Base-by-base conservation (phyloP, 2,797 vertebrate genomes). In the Pangasius krempfi region DNA sequence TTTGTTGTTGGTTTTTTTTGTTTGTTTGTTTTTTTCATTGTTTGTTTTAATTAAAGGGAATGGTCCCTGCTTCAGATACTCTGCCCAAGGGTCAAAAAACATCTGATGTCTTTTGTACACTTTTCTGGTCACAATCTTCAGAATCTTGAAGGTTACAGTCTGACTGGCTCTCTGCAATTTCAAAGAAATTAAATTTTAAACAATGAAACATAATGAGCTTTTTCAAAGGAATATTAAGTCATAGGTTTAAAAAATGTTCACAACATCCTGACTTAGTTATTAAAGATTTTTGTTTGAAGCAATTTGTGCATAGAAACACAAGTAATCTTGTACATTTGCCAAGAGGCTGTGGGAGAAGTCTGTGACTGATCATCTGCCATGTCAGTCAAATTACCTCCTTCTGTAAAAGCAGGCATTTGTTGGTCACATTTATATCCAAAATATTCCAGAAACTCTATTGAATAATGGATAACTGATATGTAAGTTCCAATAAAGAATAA, bases 401-500 rank as follows among this genome's bases (percentile, higher is more conserved):
- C n/a, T 54, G 47, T 33, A 79, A 79, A 54, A 30, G 50, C n/a
- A 54, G 2, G n/a, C 6, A 78, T n/a, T 47, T 40, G 4, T n/a
- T 76, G 14, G n/a, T 79, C 52, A 54, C 16, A 33, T 37, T 81
- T 81, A 25, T 60, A 37, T 80, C 18, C 5, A 80, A 58, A 80
- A 58, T 40, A 80, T 22, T 37, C 20, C 54, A 25, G 18, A 58
- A 13, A 44, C 10, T n/a, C 22, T 40, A 14, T 40, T 81, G 56
- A 81, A 37, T 82, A 82, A 82, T 82, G 60, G 20, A 5, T 81
- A 40, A 16, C n/a, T 82, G 20, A 60, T 33, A 82, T n/a, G 20
- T 22, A 40, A 75, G 30, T 25, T 25, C 13, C 44, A 60, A 76
- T 8, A 22, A 62, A 47, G 13, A 60, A 60, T 47, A 44, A 44